These are phyloP conservation scores for Drosophila cognata DNA, from an alignment of 2,888 invertebrate genomes.

Conservation along the genomic window DNA sequence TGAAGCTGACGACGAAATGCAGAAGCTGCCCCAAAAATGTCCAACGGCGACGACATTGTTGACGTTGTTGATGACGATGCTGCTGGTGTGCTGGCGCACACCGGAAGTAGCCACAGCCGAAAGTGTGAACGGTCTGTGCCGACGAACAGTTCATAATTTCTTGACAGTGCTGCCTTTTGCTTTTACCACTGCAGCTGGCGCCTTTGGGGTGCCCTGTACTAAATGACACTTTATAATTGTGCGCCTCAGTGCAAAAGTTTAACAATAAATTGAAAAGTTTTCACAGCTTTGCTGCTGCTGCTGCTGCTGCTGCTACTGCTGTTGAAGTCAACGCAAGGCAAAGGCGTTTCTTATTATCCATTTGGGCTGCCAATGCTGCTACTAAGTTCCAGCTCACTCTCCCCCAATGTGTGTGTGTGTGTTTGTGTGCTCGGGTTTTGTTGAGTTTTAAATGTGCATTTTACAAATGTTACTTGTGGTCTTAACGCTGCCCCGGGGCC, in stretches of 20 bases:
- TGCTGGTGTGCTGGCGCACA: constrained; percentile 28
- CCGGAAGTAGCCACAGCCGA: constrained; percentile 76
- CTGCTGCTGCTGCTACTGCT: constrained; percentile 43
- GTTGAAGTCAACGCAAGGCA: constrained; percentile 65
- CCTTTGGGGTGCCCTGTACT: constrained; percentile 61
- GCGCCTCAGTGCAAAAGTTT: constrained; percentile 81
- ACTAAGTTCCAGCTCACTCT: constrained; percentile 15
- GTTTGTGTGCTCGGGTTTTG: constrained; percentile 45
- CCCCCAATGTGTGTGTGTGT: constrained; percentile 16
- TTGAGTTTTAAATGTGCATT: constrained; percentile 79
- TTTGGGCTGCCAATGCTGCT: constrained; percentile 63
- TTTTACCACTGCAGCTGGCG: constrained; percentile 19
- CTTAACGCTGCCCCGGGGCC: constrained; percentile 61
- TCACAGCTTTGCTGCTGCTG: constrained; percentile 60
- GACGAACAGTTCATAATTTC: constrained; percentile 75
- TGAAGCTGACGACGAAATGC: constrained; percentile 7
- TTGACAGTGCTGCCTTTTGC: constrained; percentile 61
- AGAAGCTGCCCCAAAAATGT: constrained; percentile 61
- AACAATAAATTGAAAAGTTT: constrained; percentile 83
- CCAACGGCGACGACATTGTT: constrained; percentile 59
- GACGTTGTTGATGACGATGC: constrained; percentile 57
- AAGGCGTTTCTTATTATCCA: constrained; percentile 78
- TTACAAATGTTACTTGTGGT: constrained; percentile 81
- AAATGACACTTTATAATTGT: constrained; percentile 83
- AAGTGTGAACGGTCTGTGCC: constrained; percentile 67